Conservation (phyloP, 1,140 invertebrate genomes). For the Hyphantria cunea region DNA sequence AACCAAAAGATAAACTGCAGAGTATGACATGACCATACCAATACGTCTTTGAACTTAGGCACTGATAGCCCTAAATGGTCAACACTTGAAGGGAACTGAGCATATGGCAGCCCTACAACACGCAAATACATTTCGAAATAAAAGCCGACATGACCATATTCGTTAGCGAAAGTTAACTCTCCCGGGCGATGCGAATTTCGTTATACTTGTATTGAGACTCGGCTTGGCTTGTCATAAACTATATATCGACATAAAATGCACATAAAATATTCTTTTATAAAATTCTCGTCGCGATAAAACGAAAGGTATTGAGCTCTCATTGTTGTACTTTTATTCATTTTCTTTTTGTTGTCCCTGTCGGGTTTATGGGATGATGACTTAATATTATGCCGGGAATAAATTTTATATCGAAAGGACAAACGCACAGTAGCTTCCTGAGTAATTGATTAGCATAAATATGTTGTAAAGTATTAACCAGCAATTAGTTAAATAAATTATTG, state of each 20-base stretch:
- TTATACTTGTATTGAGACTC: constrained; percentile 38
- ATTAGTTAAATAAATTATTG: background rate
- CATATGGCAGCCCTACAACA: constrained; percentile 27
- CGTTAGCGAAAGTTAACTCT: constrained; percentile 61
- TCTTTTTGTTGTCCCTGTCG: constrained; percentile 2
- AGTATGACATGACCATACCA: too few species aligned
- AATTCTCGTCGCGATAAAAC: constrained; percentile 22
- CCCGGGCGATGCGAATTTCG: constrained; percentile 46
- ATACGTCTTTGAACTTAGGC: constrained; percentile 18
- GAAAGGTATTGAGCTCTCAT: background rate
- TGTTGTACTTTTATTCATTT: constrained; percentile 1
- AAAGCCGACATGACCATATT: constrained; percentile 53
- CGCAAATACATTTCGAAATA: constrained; percentile 44
- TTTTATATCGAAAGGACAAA: too few species aligned
- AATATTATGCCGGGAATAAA: background rate
- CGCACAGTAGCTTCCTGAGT: too few species aligned
- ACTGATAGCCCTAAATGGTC: constrained; percentile 16
- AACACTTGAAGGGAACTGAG: constrained; percentile 34
- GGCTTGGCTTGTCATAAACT: constrained; percentile 38
- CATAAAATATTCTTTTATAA: constrained; percentile 34
- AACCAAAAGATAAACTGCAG: too few species aligned
- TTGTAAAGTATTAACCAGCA: too few species aligned
- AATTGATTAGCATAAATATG: too few species aligned
- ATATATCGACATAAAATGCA: constrained; percentile 35
- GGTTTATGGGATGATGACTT: constrained; percentile 8